Percentiles rank a stretch among this genome's conserved stretches.
These are phyloP conservation scores for Drosophila nigricruria DNA, from an alignment of 2,888 invertebrate genomes.

Conservation along the genomic window DNA sequence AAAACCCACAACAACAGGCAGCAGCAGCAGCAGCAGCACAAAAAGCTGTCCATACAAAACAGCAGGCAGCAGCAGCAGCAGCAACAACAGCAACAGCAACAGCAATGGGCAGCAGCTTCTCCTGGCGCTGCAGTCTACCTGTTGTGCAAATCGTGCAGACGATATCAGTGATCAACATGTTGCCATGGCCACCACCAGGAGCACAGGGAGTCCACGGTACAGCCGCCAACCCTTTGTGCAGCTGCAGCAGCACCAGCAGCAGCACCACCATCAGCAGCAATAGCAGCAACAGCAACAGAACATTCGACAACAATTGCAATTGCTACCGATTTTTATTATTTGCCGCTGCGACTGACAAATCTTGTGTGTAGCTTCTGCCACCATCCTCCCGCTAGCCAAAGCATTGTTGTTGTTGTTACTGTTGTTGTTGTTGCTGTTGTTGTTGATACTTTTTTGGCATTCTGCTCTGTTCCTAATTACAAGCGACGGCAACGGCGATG, in stretches of 20 bases:
- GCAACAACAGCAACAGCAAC: conserved; percentile 27
- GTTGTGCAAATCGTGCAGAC: conserved; percentile 75
- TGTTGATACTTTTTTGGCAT: conserved; percentile 49
- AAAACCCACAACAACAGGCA: conserved; percentile 69
- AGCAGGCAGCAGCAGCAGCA: conserved; percentile 45
- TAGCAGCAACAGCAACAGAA: conserved; percentile 40
- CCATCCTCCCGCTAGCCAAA: background rate
- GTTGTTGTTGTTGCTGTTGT: conserved; percentile 18
- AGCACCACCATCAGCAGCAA: conserved; percentile 32
- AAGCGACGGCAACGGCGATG: conserved; percentile 43
- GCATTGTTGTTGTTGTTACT: conserved; percentile 21
- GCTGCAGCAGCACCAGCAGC: conserved; percentile 39
- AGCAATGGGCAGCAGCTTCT: conserved; percentile 40
- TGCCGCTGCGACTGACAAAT: conserved; percentile 49
- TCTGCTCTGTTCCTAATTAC: conserved; percentile 69
- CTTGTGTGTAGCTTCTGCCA: conserved; percentile 18
- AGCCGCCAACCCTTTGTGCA: conserved; percentile 66
- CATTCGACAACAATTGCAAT: conserved; percentile 77
- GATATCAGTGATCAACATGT: conserved; percentile 78
- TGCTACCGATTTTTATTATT: conserved; percentile 80
- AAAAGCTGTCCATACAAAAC: conserved; percentile 66
- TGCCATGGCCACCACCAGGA: conserved; percentile 59
- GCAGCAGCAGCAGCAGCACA: conserved; percentile 31
- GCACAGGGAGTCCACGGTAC: conserved; percentile 30
- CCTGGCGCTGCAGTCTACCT: conserved; percentile 62